phyloP scores from a whole-genome alignment of 2,113 vertebrate species.

The Neoarius graeffei region DNA sequence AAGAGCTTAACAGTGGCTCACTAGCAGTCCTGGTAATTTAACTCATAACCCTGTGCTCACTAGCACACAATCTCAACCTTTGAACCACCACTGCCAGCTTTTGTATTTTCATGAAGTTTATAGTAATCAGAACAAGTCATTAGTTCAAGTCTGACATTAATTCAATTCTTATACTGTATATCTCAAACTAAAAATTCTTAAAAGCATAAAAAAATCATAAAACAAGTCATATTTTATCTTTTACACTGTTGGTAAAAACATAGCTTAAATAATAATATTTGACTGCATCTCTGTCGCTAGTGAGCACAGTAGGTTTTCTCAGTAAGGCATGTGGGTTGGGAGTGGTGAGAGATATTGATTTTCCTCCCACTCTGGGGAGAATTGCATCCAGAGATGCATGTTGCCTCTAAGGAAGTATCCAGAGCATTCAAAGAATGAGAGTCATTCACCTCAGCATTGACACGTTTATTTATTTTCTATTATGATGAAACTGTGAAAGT shows the following conservation, averaged over 20 bases:
- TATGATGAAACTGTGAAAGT: constrained; percentile 7
- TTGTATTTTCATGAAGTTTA: not conserved
- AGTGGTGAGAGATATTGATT: constrained; percentile 42
- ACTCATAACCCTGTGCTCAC: not conserved
- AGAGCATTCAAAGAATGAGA: not conserved
- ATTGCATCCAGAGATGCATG: constrained; percentile 28
- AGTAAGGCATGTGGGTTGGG: constrained; percentile 46
- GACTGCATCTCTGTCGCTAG: not conserved
- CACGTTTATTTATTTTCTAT: constrained; percentile 26
- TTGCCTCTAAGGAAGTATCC: constrained; percentile 10
- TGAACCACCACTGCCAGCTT: not conserved
- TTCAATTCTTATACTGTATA: not conserved
- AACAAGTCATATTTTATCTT: not conserved
- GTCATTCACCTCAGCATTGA: constrained; percentile 4
- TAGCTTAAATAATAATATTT: constrained; percentile 7
- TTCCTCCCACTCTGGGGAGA: constrained; percentile 30
- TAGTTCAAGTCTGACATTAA: not conserved
- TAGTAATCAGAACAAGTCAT: not conserved
- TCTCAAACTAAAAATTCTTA: not conserved
- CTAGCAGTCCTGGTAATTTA: not conserved
- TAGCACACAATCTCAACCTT: not conserved
- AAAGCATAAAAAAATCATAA: not conserved
- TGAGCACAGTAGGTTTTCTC: not conserved
- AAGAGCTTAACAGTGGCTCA: not conserved
- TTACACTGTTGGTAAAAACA: not conserved